These are phyloP conservation scores for Drosophila antonietae DNA, from an alignment of 2,888 invertebrate genomes.

Conservation along the genomic window DNA sequence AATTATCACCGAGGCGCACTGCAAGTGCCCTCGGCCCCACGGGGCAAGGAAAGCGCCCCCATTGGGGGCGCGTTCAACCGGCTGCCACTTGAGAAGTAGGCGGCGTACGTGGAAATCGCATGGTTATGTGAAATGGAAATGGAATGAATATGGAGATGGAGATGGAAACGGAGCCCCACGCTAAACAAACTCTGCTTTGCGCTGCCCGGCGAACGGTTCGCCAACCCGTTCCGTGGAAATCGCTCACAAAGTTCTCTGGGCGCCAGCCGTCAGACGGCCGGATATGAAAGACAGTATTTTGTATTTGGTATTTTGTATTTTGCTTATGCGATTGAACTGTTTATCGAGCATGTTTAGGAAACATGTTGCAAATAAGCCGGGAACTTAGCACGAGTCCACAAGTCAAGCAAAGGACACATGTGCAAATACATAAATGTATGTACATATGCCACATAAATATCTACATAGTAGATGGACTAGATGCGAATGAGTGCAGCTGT, in stretches of 20 bases:
- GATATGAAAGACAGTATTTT: constrained; percentile 66
- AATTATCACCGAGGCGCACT: constrained; percentile 74
- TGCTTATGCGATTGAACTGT: constrained; percentile 51
- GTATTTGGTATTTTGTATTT: constrained; percentile 38
- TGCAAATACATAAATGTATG: background rate
- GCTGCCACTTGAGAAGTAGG: constrained; percentile 70
- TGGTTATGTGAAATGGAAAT: constrained; percentile 70
- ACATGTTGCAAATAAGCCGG: constrained; percentile 38
- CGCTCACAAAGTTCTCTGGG: background rate
- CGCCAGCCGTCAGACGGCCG: constrained; percentile 50
- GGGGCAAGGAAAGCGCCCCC: constrained; percentile 22
- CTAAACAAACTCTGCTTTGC: constrained; percentile 1
- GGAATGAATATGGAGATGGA: constrained; percentile 26
- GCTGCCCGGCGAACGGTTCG: no score
- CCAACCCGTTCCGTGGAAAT: constrained; percentile 37
- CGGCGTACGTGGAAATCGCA: constrained; percentile 74
- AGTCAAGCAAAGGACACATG: constrained; percentile 8
- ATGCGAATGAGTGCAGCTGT: constrained; percentile 28
- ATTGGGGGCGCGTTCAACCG: constrained; percentile 62
- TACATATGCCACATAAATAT: background rate
- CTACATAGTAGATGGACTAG: background rate
- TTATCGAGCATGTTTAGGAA: constrained; percentile 52
- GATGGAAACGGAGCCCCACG: constrained; percentile 52
- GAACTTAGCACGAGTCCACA: background rate
- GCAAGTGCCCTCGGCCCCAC: constrained; percentile 24